A percentile compares a stretch with the other conserved stretches of the same genome.
phyloP scores from a whole-genome alignment of 2,888 invertebrate species.

The Pollenia labialis region DNA sequence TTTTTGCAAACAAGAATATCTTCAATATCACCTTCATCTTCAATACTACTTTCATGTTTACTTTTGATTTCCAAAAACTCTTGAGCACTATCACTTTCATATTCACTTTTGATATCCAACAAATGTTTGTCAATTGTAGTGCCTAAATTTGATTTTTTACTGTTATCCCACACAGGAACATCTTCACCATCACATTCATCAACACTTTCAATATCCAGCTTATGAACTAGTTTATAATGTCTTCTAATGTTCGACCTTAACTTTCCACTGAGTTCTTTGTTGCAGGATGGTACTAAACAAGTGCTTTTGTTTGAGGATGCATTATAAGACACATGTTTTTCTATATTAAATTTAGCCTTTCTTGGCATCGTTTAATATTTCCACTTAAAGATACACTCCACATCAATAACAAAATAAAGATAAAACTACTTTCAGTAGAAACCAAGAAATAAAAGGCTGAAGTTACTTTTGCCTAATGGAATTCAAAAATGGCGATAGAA shows the following conservation, averaged over 20 bases:
- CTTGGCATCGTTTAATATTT: no score
- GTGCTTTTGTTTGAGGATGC: constrained; percentile 19
- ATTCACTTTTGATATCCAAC: no score
- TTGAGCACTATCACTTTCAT: neutral
- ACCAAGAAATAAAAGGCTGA: no score
- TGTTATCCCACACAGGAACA: neutral
- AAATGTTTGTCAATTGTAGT: no score
- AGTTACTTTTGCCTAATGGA: no score
- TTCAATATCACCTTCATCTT: no score
- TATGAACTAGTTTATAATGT: constrained; percentile 46
- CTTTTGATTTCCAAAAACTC: constrained; percentile 51
- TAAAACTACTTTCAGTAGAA: no score
- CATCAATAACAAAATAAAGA: no score
- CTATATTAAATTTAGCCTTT: neutral
- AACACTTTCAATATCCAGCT: neutral
- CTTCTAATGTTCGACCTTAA: constrained; percentile 27
- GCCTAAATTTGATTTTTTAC: constrained; percentile 5
- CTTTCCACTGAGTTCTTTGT: constrained; percentile 39
- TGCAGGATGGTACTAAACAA: constrained; percentile 44
- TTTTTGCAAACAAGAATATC: no score
- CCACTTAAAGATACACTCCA: no score
- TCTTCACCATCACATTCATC: constrained; percentile 3
- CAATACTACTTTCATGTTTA: no score
- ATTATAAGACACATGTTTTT: constrained; percentile 21
- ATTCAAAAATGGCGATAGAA: no score